Conservation (phyloP, 2,888 invertebrate species). For the Dolichomitus sp. region DNA sequence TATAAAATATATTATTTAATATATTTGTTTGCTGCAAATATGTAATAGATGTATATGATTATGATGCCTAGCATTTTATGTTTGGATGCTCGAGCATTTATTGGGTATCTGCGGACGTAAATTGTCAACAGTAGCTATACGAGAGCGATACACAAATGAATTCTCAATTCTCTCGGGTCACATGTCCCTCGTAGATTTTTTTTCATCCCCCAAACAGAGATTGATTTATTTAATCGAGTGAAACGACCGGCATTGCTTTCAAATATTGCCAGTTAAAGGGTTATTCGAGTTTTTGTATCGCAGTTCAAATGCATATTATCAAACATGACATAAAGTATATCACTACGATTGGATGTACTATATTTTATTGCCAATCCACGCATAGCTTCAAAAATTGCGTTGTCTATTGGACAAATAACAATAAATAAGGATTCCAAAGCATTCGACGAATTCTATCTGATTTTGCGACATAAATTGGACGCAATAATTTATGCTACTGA, state of each 20-base stretch:
- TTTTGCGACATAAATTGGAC: neutral
- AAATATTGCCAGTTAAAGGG: neutral
- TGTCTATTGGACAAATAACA: neutral
- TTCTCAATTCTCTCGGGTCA: neutral
- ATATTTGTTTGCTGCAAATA: neutral
- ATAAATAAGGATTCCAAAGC: neutral
- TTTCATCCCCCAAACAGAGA: neutral
- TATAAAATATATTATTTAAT: neutral
- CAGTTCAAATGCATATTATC: neutral
- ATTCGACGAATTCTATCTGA: neutral
- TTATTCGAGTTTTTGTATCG: neutral
- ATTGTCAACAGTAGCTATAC: slow-evolving; percentile 11
- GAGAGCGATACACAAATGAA: slow-evolving; percentile 6
- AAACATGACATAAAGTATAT: neutral
- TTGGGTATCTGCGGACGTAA: neutral
- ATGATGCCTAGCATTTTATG: neutral
- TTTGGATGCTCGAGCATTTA: neutral
- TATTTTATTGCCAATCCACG: neutral
- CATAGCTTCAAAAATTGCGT: neutral
- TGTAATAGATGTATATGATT: neutral
- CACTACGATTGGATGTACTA: neutral
- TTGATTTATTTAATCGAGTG: slow-evolving; percentile 20
- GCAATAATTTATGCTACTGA: too few relatives aligned
- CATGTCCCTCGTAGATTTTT: neutral
- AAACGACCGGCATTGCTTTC: neutral